Base-by-base conservation (phyloP, 1,140 invertebrate species). In the Centruroides vittatus region DNA sequence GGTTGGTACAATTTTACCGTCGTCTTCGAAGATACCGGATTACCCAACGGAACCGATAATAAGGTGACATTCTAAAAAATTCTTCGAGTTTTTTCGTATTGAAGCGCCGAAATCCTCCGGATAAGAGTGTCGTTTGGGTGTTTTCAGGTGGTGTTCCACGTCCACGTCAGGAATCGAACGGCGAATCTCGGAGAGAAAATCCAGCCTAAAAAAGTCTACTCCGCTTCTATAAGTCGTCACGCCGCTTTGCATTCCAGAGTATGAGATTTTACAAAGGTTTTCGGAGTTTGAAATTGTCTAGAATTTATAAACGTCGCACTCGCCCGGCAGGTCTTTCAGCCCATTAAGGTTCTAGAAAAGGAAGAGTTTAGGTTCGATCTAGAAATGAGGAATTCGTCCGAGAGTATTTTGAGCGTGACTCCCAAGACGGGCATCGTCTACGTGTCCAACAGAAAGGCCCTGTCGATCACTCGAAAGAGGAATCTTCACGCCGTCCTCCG, bases 141-240 rank as follows among this genome's bases (percentile, higher is more conserved):
- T 36, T 50, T 61, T 3, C 47, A 62, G 61, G 61, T 62, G 9
- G 23, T 13, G 5, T 62, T 23, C 23, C 11, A 23, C n/a, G 36
- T 62, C 23, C 13, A 47, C 13, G 8, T 62, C 3, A 34, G 58
- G 34, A 62, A 62, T 41, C 35, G 55, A 58, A 62, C 61, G 10
- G 52, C 54, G 34, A 5, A 41, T 6, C 8, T 8, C 8, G 5
- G 5, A 6, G 8, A 12, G 0, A 53, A 58, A 49, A 8, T 58
- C 7, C 9, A 36, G 5, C 55, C 58, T 4, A 36, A 62, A 41
- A 57, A 62, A 5, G n/a, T 49, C 0, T 62, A 62, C 10, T 13
- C 54, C 36, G 36, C 58, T 7, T 58, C 54, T 50, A 12, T 62
- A 6, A 48, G 50, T 1, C 35, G 35, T 7, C 54, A 12, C 23